Conservation (phyloP, 2,888 invertebrate species). For the Drosophila siamana region DNA sequence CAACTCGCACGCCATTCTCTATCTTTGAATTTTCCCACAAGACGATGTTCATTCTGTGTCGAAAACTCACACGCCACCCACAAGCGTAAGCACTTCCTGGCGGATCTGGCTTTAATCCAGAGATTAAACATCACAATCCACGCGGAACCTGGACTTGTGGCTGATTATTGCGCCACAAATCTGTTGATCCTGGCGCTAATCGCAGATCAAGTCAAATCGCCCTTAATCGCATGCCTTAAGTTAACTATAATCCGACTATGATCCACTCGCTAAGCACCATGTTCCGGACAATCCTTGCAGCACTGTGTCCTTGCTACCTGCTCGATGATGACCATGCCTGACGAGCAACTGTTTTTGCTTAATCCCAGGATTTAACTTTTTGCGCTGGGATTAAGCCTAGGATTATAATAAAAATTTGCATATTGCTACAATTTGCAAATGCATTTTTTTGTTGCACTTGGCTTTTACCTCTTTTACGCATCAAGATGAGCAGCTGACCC, state of each 20-base stretch:
- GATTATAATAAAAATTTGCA: constrained; percentile 53
- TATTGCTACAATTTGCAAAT: constrained; percentile 55
- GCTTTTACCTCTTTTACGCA: constrained; percentile 69
- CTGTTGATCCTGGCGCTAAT: constrained; percentile 61
- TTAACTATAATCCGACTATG: constrained; percentile 73
- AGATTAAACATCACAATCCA: constrained; percentile 54
- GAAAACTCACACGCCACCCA: constrained; percentile 1
- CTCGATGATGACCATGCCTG: neutral
- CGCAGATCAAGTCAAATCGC: constrained; percentile 21
- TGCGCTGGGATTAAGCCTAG: constrained; percentile 31
- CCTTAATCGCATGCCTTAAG: constrained; percentile 68
- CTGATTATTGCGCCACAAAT: constrained; percentile 67
- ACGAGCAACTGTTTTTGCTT: constrained; percentile 60
- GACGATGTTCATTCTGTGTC: constrained; percentile 17
- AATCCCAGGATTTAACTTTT: constrained; percentile 73
- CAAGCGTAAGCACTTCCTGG: constrained; percentile 41
- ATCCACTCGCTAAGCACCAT: constrained; percentile 61
- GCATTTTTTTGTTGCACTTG: constrained; percentile 18
- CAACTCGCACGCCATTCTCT: neutral
- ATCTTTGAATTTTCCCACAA: constrained; percentile 5
- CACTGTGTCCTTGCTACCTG: no score
- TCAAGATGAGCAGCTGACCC: constrained; percentile 59
- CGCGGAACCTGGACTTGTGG: constrained; percentile 62
- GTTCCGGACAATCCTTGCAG: constrained; percentile 57
- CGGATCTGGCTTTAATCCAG: constrained; percentile 50